Base-by-base conservation (phyloP, 2,888 invertebrate genomes). In the Megalurothrips usitatus region DNA sequence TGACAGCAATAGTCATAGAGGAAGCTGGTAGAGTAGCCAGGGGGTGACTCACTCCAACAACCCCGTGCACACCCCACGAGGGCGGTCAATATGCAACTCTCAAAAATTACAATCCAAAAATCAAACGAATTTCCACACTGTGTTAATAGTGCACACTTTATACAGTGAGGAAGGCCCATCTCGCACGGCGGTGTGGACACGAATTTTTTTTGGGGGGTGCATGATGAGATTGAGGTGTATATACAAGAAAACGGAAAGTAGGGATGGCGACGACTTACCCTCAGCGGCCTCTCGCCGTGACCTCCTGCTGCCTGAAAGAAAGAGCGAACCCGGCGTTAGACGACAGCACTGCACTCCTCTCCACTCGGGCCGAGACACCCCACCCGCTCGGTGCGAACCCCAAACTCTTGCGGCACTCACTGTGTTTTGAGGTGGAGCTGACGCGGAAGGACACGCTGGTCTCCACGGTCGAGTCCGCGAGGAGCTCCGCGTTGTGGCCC, bases 391-490 rank as follows among this genome's bases (percentile, higher is more conserved):
- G n/a, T n/a, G n/a, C n/a, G n/a, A n/a, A n/a, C n/a, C n/a, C n/a
- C n/a, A n/a, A n/a, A n/a, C n/a, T n/a, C n/a, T n/a, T n/a, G n/a
- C n/a, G n/a, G 34, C 34, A 14, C 68, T 75, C 23, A 75, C 68
- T 75, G 9, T 75, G 68, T 26, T 75, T 75, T 23, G 83, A 19
- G 85, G 83, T 82, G 26, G 83, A 82, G 82, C 85, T 85, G 78
- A 86, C 85, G 78, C 85, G 83, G 83, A 84, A 85, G 11, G 85
- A 85, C 14, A 86, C 85, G 79, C 85, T 85, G 12, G 85, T 85
- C 81, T 84, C 83, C 10, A 85, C 85, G 78, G 84, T 75, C 11
- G 68, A 23, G 68, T 75, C 68, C 10, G 68, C 68, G 8, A 75
- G 68, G 23, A 75, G 68, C 26, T 75, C 68, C 12, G 68, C 68